Percentiles rank a stretch among this genome's conserved stretches.
These are phyloP conservation scores for Spea bombifrons DNA, from an alignment of 2,113 vertebrate species.

Conservation along the genomic window DNA sequence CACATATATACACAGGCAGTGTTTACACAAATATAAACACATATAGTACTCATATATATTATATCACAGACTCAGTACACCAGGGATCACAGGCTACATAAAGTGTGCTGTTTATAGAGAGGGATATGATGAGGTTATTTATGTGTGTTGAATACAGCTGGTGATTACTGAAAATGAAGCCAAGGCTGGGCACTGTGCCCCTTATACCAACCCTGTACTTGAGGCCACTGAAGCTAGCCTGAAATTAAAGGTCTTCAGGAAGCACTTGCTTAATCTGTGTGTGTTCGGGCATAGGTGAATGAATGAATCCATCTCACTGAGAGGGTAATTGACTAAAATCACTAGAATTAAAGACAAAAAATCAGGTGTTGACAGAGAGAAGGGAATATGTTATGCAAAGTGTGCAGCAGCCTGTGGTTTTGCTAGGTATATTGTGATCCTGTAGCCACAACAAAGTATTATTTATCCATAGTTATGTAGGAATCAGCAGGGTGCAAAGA, in stretches of 20 bases:
- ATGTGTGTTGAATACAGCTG: slow-evolving; percentile 25
- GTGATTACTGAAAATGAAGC: slow-evolving; percentile 27
- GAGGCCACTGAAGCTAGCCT: neutral
- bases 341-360: neutral
- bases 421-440: no score
- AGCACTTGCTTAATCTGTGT: neutral
- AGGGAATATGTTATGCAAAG: neutral
- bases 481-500: slow-evolving; percentile 25
- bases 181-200: slow-evolving; percentile 27
- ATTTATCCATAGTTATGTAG: slow-evolving; percentile 25
- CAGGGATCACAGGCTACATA: slow-evolving; percentile 18
- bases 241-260: no score
- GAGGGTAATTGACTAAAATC: neutral
- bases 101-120: slow-evolving; percentile 10
- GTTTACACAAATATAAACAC: neutral
- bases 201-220: slow-evolving; percentile 5
- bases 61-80: slow-evolving; percentile 4
- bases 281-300: neutral
- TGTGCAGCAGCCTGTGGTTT: neutral
- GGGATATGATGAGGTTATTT: slow-evolving; percentile 39
- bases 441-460: slow-evolving; percentile 35
- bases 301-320: neutral
- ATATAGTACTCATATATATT: neutral
- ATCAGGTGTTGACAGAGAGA: neutral
- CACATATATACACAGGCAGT: neutral